Conservation (phyloP, 2,113 vertebrate species). For the Myrmecobius fasciatus region DNA sequence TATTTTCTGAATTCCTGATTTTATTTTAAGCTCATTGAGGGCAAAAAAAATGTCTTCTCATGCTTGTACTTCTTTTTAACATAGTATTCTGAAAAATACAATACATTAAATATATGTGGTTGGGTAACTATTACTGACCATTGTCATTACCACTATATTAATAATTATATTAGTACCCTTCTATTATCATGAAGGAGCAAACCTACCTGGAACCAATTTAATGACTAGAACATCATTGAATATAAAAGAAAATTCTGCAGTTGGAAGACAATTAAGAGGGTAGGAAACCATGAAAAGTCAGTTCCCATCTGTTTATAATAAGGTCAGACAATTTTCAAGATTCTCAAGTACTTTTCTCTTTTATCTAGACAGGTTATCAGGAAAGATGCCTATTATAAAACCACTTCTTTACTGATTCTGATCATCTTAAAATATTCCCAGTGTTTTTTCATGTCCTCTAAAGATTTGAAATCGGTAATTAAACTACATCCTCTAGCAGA, state of each 20-base stretch:
- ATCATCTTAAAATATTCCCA: conserved; percentile 61
- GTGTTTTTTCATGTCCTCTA: conserved; percentile 49
- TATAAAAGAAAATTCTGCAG: conserved; percentile 11
- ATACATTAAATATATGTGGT: neutral
- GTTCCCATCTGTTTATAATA: conserved; percentile 43
- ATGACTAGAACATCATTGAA: conserved; percentile 32
- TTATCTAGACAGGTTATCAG: conserved; percentile 26
- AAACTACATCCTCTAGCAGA: conserved; percentile 57
- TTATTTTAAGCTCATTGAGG: neutral
- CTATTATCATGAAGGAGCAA: conserved; percentile 12
- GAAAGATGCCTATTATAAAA: conserved; percentile 14
- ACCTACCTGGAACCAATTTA: conserved; percentile 27
- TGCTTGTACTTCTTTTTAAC: neutral
- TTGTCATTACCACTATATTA: too few species aligned
- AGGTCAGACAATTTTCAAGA: conserved; percentile 41
- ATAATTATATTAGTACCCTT: neutral
- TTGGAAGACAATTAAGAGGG: conserved; percentile 26
- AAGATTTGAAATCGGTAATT: conserved; percentile 61
- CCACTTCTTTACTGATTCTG: conserved; percentile 34
- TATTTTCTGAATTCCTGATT: neutral
- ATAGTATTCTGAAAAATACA: neutral
- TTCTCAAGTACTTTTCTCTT: conserved; percentile 44
- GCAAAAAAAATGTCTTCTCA: neutral
- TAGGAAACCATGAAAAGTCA: neutral
- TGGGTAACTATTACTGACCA: neutral